Conservation (phyloP, 2,888 invertebrate genomes). For the Agrotis exclamationis region DNA sequence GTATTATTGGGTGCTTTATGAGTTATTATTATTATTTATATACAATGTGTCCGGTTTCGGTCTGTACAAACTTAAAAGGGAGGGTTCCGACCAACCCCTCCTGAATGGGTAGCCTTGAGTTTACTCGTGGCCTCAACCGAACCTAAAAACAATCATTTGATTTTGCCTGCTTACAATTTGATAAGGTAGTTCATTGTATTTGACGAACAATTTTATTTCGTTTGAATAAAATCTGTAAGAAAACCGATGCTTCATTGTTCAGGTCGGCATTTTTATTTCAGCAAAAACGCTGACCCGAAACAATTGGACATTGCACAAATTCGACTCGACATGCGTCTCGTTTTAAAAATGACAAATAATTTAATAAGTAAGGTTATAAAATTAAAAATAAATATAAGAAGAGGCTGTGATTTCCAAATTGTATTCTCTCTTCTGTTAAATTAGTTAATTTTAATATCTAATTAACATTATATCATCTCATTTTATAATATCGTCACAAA, state of each 20-base stretch:
- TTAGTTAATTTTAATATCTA: not conserved
- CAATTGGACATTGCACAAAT: not conserved
- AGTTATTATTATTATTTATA: not conserved
- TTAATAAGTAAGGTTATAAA: constrained; percentile 5
- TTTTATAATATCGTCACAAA: too few species aligned
- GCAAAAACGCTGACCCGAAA: not conserved
- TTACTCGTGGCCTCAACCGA: too few species aligned
- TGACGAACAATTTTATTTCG: not conserved
- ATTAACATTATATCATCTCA: too few species aligned
- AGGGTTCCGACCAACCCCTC: too few species aligned
- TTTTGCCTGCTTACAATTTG: too few species aligned
- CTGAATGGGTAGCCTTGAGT: too few species aligned
- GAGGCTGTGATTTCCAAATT: constrained; percentile 53
- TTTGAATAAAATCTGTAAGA: not conserved
- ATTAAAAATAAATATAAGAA: constrained; percentile 1
- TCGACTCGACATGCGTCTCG: not conserved
- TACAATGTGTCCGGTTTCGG: too few species aligned
- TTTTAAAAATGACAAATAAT: constrained; percentile 19
- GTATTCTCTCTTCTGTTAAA: constrained; percentile 18
- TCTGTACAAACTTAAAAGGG: too few species aligned
- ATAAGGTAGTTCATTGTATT: too few species aligned
- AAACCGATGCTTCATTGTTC: not conserved
- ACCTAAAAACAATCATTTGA: too few species aligned
- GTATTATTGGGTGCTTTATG: constrained; percentile 19
- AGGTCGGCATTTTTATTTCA: not conserved